phyloP scores from a whole-genome alignment of 2,113 vertebrate species.

The Oryzias curvinotus region DNA sequence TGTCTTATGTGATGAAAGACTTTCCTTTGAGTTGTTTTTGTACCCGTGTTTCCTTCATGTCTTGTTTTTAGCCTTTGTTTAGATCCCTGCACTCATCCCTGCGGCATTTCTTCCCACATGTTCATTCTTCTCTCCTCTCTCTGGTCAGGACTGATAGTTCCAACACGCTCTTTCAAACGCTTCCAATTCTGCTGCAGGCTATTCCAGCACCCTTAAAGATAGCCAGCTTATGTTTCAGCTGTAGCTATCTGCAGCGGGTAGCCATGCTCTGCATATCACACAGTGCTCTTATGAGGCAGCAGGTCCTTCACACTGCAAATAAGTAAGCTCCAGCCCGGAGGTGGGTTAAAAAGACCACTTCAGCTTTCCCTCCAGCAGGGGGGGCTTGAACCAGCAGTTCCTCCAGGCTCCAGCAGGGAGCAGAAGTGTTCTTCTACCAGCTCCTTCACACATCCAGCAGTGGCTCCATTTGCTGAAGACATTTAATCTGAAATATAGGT shows the following conservation, averaged over 20 bases:
- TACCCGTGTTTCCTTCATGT: background rate
- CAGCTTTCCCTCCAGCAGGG: constrained; percentile 59
- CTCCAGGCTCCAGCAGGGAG: constrained; percentile 65
- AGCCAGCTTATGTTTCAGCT: constrained; percentile 41
- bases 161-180: constrained; percentile 54
- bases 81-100: constrained; percentile 8
- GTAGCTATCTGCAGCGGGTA: constrained; percentile 17
- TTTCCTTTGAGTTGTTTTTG: too few species aligned
- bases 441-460: constrained; percentile 28
- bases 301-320: constrained; percentile 20
- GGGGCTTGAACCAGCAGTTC: constrained; percentile 26
- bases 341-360: constrained; percentile 1
- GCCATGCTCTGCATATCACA: constrained; percentile 37
- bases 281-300: constrained; percentile 12
- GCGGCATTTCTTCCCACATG: background rate
- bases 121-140: constrained; percentile 41
- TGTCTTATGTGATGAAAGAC: too few species aligned
- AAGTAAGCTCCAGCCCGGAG: constrained; percentile 39
- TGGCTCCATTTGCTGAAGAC: constrained; percentile 69
- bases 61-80: background rate
- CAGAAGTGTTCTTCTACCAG: constrained; percentile 58
- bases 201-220: constrained; percentile 34
- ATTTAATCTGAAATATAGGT: constrained; percentile 77
- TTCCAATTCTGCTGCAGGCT: constrained; percentile 63
- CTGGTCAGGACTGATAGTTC: constrained; percentile 58